A percentile compares a stretch with the other conserved stretches of the same genome.
phyloP scores from a whole-genome alignment of 2,797 vertebrate species.

The Capromys pilorides region DNA sequence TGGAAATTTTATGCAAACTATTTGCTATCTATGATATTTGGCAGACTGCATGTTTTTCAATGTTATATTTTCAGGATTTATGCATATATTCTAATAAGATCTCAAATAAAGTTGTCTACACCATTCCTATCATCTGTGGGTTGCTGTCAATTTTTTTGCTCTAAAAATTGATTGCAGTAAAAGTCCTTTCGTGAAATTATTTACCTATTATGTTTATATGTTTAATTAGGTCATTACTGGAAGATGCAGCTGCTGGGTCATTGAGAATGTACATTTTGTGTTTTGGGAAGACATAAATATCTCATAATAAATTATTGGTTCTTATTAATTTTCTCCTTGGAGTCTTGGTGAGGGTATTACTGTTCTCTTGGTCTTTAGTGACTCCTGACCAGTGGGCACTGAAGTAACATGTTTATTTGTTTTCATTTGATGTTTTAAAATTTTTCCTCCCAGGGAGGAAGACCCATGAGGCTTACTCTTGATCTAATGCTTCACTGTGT shows the following conservation, averaged over 20 bases:
- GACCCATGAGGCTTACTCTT: background rate
- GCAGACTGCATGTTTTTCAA: slow-evolving; percentile 43
- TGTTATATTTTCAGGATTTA: background rate
- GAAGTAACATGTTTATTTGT: background rate
- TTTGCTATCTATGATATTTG: background rate
- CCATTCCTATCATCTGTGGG: background rate
- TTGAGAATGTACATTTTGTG: background rate
- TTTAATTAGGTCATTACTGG: background rate
- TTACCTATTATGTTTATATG: slow-evolving; percentile 23
- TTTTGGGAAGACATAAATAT: background rate
- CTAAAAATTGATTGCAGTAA: background rate
- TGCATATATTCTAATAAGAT: slow-evolving; percentile 21
- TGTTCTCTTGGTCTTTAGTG: background rate
- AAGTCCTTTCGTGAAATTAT: slow-evolving; percentile 10
- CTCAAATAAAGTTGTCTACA: background rate
- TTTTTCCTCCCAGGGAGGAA: background rate
- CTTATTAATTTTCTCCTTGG: slow-evolving; percentile 33
- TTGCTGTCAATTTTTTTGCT: background rate
- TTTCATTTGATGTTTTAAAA: slow-evolving; percentile 45
- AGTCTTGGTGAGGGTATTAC: background rate
- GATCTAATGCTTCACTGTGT: background rate
- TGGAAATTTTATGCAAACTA: slow-evolving; percentile 52
- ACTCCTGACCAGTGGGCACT: background rate
- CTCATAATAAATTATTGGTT: background rate
- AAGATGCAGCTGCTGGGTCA: slow-evolving; percentile 17